These are phyloP conservation scores for Myotis pilosus DNA, from an alignment of 2,797 vertebrate genomes.

Conservation along the genomic window DNA sequence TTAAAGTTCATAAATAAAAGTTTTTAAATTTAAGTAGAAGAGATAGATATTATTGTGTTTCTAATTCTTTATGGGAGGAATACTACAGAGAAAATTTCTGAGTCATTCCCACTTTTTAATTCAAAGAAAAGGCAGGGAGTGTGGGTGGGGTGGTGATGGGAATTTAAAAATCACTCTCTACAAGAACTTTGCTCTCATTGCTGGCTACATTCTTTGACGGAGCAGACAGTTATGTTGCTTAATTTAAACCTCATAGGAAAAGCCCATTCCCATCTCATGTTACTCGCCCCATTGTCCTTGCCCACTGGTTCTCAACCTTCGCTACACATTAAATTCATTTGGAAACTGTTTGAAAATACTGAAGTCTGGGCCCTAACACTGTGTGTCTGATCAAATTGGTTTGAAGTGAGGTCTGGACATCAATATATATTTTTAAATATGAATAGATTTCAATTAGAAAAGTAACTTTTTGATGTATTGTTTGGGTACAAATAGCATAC, in stretches of 20 bases:
- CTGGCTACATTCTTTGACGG: neutral
- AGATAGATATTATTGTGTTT: neutral
- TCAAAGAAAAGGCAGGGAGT: neutral
- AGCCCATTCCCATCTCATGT: neutral
- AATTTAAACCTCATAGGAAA: neutral
- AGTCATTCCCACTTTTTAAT: neutral
- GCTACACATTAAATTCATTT: neutral
- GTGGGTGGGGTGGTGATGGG: too few relatives aligned
- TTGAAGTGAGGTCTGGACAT: neutral
- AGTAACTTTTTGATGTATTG: slow-evolving; percentile 14
- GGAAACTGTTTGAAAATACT: neutral
- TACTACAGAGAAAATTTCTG: neutral
- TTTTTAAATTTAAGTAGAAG: slow-evolving; percentile 1
- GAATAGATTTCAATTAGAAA: neutral
- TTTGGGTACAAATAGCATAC: neutral
- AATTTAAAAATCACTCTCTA: neutral
- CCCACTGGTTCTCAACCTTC: neutral
- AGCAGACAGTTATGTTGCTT: neutral
- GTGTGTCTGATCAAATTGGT: neutral
- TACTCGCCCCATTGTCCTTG: neutral
- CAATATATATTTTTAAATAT: neutral
- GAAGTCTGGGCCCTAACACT: neutral
- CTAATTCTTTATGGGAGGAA: slow-evolving; percentile 1
- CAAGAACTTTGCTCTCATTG: neutral
- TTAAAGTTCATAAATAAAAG: slow-evolving; percentile 17